Conservation (phyloP, 2,888 invertebrate genomes). For the Chromoteleia sp. region DNA sequence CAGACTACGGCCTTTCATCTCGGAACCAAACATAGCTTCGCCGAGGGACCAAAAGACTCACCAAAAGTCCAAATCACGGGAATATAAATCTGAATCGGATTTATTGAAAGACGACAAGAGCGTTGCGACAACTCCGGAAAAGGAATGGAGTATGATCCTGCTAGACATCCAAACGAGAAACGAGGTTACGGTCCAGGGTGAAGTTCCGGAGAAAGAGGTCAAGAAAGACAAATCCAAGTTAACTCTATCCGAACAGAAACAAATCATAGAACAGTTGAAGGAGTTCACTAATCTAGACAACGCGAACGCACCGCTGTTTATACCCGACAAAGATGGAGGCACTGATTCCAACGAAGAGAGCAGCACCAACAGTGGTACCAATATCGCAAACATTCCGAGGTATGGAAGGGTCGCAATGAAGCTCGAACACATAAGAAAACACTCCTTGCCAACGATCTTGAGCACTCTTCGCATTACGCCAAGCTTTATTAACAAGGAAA, state of each 20-base stretch:
- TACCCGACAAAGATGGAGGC: constrained; percentile 73
- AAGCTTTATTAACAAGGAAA: constrained; percentile 72
- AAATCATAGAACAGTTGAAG: constrained; percentile 80
- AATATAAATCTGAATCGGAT: constrained; percentile 81
- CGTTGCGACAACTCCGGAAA: constrained; percentile 75
- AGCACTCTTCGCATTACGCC: constrained; percentile 74
- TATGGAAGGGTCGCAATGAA: constrained; percentile 72
- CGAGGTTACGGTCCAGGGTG: constrained; percentile 61
- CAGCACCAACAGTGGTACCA: constrained; percentile 63
- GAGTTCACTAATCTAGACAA: constrained; percentile 82
- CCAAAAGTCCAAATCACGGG: constrained; percentile 60
- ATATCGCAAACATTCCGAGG: constrained; percentile 58
- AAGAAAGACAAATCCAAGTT: constrained; percentile 74
- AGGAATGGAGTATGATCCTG: constrained; percentile 79
- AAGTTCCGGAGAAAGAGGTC: constrained; percentile 28
- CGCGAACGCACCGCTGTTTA: constrained; percentile 76
- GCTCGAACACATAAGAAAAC: constrained; percentile 76
- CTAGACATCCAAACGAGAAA: constrained; percentile 78
- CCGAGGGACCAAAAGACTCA: constrained; percentile 70
- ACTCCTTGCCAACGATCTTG: constrained; percentile 76
- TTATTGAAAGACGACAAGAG: constrained; percentile 74
- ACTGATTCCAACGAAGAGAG: constrained; percentile 72
- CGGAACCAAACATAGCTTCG: constrained; percentile 83
- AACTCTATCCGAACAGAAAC: constrained; percentile 78
- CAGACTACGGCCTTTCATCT: constrained; percentile 78